Evolutionary conservation across 2,797 vertebrate genomes (phyloP).

Genomic region (Acrossocheilus wenchowensis): DNA sequence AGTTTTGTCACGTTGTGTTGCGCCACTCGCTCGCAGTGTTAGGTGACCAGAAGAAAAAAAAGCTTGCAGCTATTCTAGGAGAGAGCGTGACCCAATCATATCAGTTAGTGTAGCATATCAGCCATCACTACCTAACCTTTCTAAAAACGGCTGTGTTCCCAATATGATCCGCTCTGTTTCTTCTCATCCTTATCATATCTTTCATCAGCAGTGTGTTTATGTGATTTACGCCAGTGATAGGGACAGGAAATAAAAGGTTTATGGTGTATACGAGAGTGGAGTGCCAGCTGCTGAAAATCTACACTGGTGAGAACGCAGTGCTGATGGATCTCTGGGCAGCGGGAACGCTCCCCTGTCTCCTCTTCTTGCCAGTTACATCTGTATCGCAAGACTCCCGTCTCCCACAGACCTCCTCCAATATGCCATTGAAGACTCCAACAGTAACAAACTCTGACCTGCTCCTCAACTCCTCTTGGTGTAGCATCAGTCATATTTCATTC

Average conservation of each 20-base stretch:
- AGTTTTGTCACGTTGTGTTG: not conserved
- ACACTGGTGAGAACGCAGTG: slow-evolving; percentile 42
- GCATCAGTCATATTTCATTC: slow-evolving; percentile 20
- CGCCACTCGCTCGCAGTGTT: not conserved
- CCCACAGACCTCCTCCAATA: slow-evolving; percentile 27
- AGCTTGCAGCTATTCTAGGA: slow-evolving; percentile 6
- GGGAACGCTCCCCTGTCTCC: not conserved
- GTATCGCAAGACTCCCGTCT: slow-evolving; percentile 2
- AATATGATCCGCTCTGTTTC: not conserved
- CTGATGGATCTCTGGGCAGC: slow-evolving; percentile 23
- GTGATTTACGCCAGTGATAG: slow-evolving; percentile 31
- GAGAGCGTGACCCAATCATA: slow-evolving; percentile 7
- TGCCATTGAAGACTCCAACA: slow-evolving; percentile 22
- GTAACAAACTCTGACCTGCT: slow-evolving; percentile 43
- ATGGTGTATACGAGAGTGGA: not conserved
- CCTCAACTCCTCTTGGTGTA: slow-evolving; percentile 14
- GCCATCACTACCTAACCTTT: not conserved
- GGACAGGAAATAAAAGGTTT: slow-evolving; percentile 40
- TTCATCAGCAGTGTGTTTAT: slow-evolving; percentile 10
- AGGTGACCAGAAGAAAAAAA: slow-evolving; percentile 9
- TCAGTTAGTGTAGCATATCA: not conserved
- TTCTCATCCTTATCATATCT: slow-evolving; percentile 18
- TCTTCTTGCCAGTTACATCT: slow-evolving; percentile 27
- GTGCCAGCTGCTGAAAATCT: slow-evolving; percentile 47
- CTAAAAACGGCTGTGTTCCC: not conserved